These are phyloP conservation scores for Lagria hirta DNA, from an alignment of 2,888 invertebrate species.

Conservation along the genomic window DNA sequence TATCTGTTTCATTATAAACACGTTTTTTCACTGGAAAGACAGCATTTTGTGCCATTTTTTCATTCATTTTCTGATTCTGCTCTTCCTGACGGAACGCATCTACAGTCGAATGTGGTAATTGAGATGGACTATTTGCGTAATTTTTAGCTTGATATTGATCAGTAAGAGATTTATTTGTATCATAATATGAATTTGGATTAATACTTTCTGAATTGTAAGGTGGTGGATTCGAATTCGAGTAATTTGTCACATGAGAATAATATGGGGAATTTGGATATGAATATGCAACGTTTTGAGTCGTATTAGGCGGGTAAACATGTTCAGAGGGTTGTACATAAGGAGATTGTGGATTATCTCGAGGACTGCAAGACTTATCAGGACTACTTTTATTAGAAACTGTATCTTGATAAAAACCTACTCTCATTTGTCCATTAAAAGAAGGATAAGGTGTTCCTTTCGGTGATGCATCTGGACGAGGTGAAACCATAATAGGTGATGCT, in stretches of 20 bases:
- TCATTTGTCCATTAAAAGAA: constrained; percentile 77
- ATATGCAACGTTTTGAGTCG: constrained; percentile 51
- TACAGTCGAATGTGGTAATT: constrained; percentile 39
- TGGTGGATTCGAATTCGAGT: constrained; percentile 55
- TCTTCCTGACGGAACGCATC: constrained; percentile 32
- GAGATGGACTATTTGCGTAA: constrained; percentile 44
- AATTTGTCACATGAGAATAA: constrained; percentile 48
- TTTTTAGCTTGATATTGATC: constrained; percentile 54
- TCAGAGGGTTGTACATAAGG: constrained; percentile 60
- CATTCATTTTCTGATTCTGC: constrained; percentile 23
- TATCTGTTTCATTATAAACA: constrained; percentile 58
- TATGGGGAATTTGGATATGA: constrained; percentile 48
- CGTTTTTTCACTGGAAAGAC: constrained; percentile 67
- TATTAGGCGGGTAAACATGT: constrained; percentile 62
- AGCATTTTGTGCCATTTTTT: constrained; percentile 48
- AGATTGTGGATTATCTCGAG: constrained; percentile 67
- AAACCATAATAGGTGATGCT: constrained; percentile 65
- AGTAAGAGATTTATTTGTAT: constrained; percentile 59
- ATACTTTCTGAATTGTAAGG: constrained; percentile 45
- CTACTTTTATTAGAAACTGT: constrained; percentile 81
- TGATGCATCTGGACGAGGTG: constrained; percentile 70
- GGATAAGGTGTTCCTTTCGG: constrained; percentile 69
- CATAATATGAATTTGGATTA: constrained; percentile 56
- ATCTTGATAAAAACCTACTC: constrained; percentile 88
- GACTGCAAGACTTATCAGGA: constrained; percentile 82